phyloP scores from a whole-genome alignment of 1,140 invertebrate species.

The Platyscapa corneri region DNA sequence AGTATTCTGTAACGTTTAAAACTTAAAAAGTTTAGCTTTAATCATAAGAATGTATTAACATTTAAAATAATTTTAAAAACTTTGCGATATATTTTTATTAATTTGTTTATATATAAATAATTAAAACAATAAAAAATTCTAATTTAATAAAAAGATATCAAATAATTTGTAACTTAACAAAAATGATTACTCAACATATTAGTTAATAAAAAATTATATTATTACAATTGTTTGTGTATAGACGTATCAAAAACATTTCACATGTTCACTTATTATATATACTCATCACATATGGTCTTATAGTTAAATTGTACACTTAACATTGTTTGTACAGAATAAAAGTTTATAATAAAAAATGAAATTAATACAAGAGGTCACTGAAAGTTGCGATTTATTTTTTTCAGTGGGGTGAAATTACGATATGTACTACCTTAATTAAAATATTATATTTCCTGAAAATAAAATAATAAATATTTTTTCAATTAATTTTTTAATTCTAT shows the following conservation, averaged over 20 bases:
- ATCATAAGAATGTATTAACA: neutral
- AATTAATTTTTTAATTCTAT: neutral
- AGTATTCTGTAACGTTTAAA: too few relatives aligned
- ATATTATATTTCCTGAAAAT: neutral
- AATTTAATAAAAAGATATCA: neutral
- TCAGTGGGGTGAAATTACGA: neutral
- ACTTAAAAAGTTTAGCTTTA: too few relatives aligned
- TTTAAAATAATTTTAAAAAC: neutral
- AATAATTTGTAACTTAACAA: too few relatives aligned
- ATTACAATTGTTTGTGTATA: too few relatives aligned
- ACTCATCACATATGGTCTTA: too few relatives aligned
- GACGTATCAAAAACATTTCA: too few relatives aligned
- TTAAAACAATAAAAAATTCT: neutral
- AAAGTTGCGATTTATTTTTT: neutral
- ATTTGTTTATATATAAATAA: neutral
- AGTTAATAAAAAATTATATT: too few relatives aligned
- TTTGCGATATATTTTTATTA: neutral
- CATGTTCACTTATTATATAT: too few relatives aligned
- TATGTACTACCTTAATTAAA: neutral
- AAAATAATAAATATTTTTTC: conserved; percentile 37
- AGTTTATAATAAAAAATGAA: neutral
- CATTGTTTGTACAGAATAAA: neutral
- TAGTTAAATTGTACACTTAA: too few relatives aligned
- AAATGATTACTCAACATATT: too few relatives aligned
- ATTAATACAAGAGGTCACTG: neutral